Conservation (phyloP, 2,797 vertebrate genomes). For the Cyclopterus lumpus region DNA sequence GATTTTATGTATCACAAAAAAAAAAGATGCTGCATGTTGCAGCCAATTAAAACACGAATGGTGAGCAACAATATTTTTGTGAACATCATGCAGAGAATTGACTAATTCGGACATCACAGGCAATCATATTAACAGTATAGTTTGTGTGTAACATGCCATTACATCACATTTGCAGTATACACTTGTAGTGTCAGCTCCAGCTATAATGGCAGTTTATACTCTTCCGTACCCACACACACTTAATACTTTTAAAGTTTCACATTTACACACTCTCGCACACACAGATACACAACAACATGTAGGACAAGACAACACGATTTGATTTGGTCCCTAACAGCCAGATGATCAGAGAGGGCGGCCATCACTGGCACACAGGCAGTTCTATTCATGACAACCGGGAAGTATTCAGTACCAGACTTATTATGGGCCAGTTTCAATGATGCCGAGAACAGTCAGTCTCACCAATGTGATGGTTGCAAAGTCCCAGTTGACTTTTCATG, state of each 20-base stretch:
- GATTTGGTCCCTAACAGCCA: constrained; percentile 70
- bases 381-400: constrained; percentile 31
- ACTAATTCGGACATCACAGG: constrained; percentile 11
- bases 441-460: not conserved
- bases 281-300: not conserved
- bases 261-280: constrained; percentile 15
- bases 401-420: constrained; percentile 40
- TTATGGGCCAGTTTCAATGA: not conserved
- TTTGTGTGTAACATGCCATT: constrained; percentile 31
- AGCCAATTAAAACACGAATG: constrained; percentile 36
- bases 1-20: constrained; percentile 31
- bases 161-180: constrained; percentile 40
- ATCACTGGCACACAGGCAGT: constrained; percentile 17
- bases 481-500: not conserved
- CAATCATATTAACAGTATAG: constrained; percentile 19
- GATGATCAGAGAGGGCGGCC: constrained; percentile 18
- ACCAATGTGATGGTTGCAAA: not conserved
- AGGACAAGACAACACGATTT: constrained; percentile 16
- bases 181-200: constrained; percentile 49
- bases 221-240: constrained; percentile 21
- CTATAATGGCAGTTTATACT: constrained; percentile 60
- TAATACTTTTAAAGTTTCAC: constrained; percentile 64
- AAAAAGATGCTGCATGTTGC: constrained; percentile 31
- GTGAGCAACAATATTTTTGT: constrained; percentile 21
- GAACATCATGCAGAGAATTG: constrained; percentile 41